phyloP scores from a whole-genome alignment of 2,797 vertebrate species.

The Gallinago solitaria region DNA sequence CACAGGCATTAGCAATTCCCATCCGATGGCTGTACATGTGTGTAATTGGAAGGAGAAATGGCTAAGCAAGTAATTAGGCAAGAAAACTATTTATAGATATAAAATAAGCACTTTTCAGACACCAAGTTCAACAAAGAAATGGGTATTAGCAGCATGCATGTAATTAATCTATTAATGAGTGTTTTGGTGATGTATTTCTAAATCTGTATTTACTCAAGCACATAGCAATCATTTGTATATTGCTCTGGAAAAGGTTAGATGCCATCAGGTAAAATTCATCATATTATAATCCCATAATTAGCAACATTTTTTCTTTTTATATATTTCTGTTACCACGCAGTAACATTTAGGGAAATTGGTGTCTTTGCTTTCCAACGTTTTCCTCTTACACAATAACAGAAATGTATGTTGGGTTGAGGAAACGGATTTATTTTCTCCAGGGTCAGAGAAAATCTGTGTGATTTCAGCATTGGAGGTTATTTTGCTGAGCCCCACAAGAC shows the following conservation, averaged over 20 bases:
- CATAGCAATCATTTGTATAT: background rate
- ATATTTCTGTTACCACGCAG: background rate
- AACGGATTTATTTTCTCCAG: background rate
- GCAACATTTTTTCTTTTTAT: background rate
- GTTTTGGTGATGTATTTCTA: background rate
- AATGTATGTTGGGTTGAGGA: background rate
- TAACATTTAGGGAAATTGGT: background rate
- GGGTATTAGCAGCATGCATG: background rate
- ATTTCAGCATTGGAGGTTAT: background rate
- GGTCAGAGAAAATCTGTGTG: background rate
- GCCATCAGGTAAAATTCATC: slow-evolving; percentile 23
- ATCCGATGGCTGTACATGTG: fast-evolving
- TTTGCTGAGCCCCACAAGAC: background rate
- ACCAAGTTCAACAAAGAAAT: background rate
- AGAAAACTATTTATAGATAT: background rate
- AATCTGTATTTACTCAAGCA: slow-evolving; percentile 23
- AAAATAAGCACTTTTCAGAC: background rate
- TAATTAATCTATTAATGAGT: slow-evolving; percentile 27
- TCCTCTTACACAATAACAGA: background rate
- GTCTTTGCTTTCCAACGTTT: background rate
- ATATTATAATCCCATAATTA: background rate
- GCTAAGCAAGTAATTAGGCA: background rate
- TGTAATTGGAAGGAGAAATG: background rate
- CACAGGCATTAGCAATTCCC: background rate
- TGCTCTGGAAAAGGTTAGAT: slow-evolving; percentile 37